Evolutionary conservation across 2,888 invertebrate species (phyloP).

Genomic region (Electrophaes corylata): DNA sequence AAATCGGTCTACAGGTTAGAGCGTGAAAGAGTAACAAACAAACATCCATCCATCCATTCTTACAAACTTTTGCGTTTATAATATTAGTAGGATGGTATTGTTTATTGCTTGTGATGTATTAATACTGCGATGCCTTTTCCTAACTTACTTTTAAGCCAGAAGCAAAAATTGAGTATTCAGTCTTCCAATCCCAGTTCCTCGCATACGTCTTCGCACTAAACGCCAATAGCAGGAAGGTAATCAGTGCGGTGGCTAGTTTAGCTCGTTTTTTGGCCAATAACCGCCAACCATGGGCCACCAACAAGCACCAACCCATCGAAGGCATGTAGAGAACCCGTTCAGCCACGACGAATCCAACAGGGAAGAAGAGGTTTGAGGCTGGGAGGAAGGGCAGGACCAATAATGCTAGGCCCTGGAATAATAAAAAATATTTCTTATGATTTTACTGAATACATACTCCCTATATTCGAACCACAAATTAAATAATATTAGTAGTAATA

Average conservation of each 20-base stretch:
- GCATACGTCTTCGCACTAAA: conserved; percentile 94
- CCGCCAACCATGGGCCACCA: conserved; percentile 94
- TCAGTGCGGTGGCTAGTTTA: conserved; percentile 86
- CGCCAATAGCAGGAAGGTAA: conserved; percentile 88
- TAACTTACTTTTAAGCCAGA: conserved; percentile 88
- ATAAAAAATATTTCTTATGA: no score
- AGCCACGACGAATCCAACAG: conserved; percentile 98
- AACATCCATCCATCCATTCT: no score
- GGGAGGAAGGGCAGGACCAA: conserved; percentile 96
- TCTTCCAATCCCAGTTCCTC: conserved; percentile 96
- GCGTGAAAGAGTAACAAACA: no score
- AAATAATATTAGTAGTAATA: no score
- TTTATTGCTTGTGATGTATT: no score
- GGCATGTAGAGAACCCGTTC: conserved; percentile 98
- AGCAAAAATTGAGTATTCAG: conserved; percentile 97
- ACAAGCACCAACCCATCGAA: conserved; percentile 98
- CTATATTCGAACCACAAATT: no score
- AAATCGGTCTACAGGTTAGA: no score
- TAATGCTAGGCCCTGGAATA: conserved; percentile 91
- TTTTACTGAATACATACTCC: no score
- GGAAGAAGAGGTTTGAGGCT: conserved; percentile 98
- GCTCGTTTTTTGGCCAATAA: conserved; percentile 86
- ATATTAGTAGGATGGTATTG: no score
- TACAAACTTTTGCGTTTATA: no score
- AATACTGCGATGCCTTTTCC: not conserved